These are phyloP conservation scores for Acleris laterana DNA, from an alignment of 2,888 invertebrate species.

Conservation along the genomic window DNA sequence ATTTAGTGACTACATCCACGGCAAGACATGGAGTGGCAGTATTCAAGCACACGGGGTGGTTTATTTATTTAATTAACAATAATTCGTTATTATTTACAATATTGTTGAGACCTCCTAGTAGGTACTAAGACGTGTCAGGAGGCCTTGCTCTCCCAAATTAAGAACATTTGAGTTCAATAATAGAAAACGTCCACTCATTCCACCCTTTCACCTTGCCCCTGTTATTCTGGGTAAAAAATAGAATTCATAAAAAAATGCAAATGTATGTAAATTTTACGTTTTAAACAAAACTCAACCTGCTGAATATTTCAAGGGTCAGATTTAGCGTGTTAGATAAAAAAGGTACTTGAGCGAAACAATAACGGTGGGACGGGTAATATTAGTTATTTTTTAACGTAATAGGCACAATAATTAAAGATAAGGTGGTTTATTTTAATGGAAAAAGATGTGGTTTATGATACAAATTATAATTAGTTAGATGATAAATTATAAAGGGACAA, in stretches of 20 bases:
- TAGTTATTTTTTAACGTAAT: constrained; percentile 14
- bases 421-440: not conserved
- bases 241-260: constrained; percentile 33
- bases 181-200: constrained; percentile 1
- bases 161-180: no score
- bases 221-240: constrained; percentile 25
- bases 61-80: no score
- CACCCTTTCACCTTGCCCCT: constrained; percentile 13
- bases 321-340: constrained; percentile 36
- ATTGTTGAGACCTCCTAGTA: no score
- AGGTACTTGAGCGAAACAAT: constrained; percentile 27
- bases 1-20: no score
- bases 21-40: no score
- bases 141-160: no score
- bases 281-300: constrained; percentile 31
- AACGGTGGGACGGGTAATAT: constrained; percentile 11
- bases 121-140: no score
- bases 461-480: not conserved
- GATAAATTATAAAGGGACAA: not conserved
- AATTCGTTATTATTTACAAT: no score
- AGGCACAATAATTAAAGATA: constrained; percentile 6
- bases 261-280: constrained; percentile 36
- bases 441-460: not conserved
- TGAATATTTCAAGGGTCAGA: constrained; percentile 36
- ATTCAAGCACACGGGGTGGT: no score